Evolutionary conservation across 2,797 vertebrate species (phyloP).

Genomic region (Oryzias sinensis): DNA sequence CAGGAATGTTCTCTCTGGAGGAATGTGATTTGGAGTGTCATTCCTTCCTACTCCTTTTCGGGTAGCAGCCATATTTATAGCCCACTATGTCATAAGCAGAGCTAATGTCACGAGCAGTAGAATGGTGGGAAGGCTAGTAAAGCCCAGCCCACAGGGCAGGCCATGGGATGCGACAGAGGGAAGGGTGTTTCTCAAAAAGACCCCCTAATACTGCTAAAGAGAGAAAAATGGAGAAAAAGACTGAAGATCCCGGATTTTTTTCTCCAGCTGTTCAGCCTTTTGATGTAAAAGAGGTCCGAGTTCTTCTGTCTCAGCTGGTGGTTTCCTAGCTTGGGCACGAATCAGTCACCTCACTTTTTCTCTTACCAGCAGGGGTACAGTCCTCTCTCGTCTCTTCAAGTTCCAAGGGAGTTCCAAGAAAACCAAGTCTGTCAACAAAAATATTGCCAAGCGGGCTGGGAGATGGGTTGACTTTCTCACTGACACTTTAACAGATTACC

Average conservation of each 20-base stretch:
- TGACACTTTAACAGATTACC: constrained; percentile 60
- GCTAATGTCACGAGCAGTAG: constrained; percentile 38
- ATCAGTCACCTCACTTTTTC: constrained; percentile 51
- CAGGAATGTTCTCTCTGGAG: constrained; percentile 55
- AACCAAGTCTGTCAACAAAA: constrained; percentile 69
- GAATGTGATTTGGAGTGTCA: constrained; percentile 57
- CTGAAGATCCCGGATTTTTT: constrained; percentile 21
- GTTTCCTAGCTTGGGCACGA: constrained; percentile 50
- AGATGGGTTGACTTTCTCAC: constrained; percentile 35
- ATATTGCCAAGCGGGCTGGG: constrained; percentile 37
- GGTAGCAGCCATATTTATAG: constrained; percentile 76
- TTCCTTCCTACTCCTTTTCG: constrained; percentile 63
- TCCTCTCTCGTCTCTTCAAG: constrained; percentile 42
- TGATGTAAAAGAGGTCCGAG: constrained; percentile 40
- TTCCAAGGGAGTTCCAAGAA: constrained; percentile 74
- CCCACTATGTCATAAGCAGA: constrained; percentile 51
- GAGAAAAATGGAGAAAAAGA: not conserved
- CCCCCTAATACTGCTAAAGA: constrained; percentile 39
- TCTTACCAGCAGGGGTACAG: constrained; percentile 39
- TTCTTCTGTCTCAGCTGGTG: constrained; percentile 42
- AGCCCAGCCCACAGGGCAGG: constrained; percentile 46
- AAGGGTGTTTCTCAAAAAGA: constrained; percentile 40
- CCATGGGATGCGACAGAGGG: constrained; percentile 24
- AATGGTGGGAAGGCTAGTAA: constrained; percentile 33
- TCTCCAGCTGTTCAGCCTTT: constrained; percentile 36